A percentile compares a stretch with the other conserved stretches of the same genome.
phyloP scores from a whole-genome alignment of 1,140 invertebrate species.

The Drosophila cardini region DNA sequence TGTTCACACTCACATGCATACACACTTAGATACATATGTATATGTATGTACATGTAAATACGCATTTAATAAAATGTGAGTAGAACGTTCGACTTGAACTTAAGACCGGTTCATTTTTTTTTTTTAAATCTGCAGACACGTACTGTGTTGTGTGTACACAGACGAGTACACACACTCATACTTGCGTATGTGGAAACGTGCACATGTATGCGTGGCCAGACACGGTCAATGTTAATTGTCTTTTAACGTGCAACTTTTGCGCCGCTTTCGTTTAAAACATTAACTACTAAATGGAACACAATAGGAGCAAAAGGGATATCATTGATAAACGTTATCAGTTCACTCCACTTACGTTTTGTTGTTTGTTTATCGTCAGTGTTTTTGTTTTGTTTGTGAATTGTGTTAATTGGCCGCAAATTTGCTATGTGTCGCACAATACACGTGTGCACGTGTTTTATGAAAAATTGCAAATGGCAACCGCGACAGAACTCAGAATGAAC shows the following conservation, averaged over 20 bases:
- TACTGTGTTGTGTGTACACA: too few species aligned
- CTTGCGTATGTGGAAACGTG: not conserved
- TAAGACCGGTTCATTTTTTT: slow-evolving; percentile 22
- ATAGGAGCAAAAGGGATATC: slow-evolving; percentile 8
- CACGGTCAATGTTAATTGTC: slow-evolving; percentile 14
- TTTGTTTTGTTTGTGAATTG: slow-evolving; percentile 2
- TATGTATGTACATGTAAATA: not conserved
- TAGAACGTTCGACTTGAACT: slow-evolving; percentile 20
- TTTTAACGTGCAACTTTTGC: not conserved
- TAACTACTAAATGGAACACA: not conserved
- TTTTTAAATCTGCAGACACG: slow-evolving; percentile 1
- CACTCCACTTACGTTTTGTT: slow-evolving; percentile 19
- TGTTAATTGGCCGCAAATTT: slow-evolving; percentile 1
- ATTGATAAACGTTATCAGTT: slow-evolving; percentile 11
- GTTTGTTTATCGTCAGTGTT: slow-evolving; percentile 1
- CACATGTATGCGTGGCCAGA: not conserved
- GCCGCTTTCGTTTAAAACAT: slow-evolving; percentile 10
- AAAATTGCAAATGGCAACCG: slow-evolving; percentile 21
- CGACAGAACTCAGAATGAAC: slow-evolving; percentile 15
- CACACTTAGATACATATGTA: not conserved
- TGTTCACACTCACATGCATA: not conserved
- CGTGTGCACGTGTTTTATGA: slow-evolving; percentile 29
- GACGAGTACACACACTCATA: not conserved
- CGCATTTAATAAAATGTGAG: slow-evolving; percentile 21
- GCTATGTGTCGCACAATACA: slow-evolving; percentile 6